A percentile compares a stretch with the other conserved stretches of the same genome.
These are phyloP conservation scores for Leiothrix lutea DNA, from an alignment of 2,113 vertebrate species.

Conservation along the genomic window DNA sequence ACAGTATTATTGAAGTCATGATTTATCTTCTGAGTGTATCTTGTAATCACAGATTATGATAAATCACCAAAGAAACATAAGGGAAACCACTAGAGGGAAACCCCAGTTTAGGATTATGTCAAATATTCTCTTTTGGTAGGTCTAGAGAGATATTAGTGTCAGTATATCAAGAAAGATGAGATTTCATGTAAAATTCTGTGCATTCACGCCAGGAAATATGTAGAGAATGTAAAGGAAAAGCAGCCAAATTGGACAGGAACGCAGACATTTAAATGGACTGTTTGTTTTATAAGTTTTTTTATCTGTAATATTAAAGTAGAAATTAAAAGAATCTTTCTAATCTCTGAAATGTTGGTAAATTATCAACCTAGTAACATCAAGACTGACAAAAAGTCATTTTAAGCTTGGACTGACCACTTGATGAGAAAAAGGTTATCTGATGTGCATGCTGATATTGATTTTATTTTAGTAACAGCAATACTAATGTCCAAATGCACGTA, in stretches of 20 bases:
- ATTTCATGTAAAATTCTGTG: background rate
- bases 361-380: background rate
- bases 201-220: background rate
- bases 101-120: fast-evolving
- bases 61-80: background rate
- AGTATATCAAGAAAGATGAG: background rate
- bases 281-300: background rate
- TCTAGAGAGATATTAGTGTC: background rate
- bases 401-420: background rate
- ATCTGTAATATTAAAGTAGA: background rate
- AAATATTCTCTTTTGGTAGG: background rate
- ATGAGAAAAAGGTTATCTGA: background rate
- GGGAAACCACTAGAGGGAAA: background rate
- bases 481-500: background rate
- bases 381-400: background rate
- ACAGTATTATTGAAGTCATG: background rate
- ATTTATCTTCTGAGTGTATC: background rate
- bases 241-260: background rate
- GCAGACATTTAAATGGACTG: background rate
- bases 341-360: background rate
- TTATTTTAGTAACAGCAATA: background rate
- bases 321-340: background rate
- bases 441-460: background rate
- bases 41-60: background rate
- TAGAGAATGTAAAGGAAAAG: background rate